Evolutionary conservation across 2,113 vertebrate species (phyloP).

Genomic region (Colossoma macropomum): DNA sequence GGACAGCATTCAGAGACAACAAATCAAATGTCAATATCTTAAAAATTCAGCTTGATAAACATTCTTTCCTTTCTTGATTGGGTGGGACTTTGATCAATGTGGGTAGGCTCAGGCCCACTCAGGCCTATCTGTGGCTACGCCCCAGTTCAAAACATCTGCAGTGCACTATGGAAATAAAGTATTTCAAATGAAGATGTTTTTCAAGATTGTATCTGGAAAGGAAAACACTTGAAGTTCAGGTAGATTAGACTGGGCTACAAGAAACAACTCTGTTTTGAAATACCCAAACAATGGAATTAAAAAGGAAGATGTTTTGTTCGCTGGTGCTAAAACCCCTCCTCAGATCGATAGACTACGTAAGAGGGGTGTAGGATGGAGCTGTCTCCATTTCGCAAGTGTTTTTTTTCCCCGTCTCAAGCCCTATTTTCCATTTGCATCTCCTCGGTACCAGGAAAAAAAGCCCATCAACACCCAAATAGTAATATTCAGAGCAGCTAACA

Average conservation of each 20-base stretch:
- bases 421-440: conserved; percentile 67
- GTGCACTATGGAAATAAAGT: too few species aligned
- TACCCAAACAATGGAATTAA: background rate
- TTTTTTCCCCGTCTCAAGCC: conserved; percentile 25
- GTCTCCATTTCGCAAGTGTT: conserved; percentile 66
- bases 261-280: background rate
- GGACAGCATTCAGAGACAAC: too few species aligned
- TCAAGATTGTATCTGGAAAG: too few species aligned
- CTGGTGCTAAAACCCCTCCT: conserved; percentile 21
- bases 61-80: too few species aligned
- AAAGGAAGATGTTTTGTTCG: conserved; percentile 21
- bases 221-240: too few species aligned
- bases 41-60: too few species aligned
- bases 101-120: too few species aligned
- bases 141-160: too few species aligned
- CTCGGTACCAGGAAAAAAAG: conserved; percentile 49
- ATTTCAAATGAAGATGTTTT: too few species aligned
- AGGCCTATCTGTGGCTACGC: too few species aligned
- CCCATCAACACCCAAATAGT: conserved; percentile 67
- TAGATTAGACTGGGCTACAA: background rate
- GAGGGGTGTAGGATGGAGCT: conserved; percentile 66
- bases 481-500: conserved; percentile 54
- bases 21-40: too few species aligned
- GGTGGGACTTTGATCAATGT: too few species aligned
- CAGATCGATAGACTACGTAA: conserved; percentile 68